phyloP scores from a whole-genome alignment of 2,113 vertebrate species.

The Oostethus manadensis region DNA sequence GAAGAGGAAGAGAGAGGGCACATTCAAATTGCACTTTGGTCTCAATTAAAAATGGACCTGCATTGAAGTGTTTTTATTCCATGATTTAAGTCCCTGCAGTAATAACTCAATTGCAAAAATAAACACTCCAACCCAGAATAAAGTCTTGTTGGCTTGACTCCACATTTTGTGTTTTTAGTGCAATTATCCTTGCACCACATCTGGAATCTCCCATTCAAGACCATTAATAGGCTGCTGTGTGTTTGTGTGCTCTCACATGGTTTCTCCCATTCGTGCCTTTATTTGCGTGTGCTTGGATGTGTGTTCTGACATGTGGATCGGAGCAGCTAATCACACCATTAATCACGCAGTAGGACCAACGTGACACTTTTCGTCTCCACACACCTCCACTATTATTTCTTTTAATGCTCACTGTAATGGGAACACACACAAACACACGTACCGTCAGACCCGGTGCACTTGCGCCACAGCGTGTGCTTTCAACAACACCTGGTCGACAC shows the following conservation, averaged over 20 bases:
- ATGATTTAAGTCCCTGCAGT: constrained; percentile 64
- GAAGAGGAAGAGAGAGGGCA: constrained; percentile 70
- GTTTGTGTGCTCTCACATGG: constrained; percentile 22
- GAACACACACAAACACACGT: constrained; percentile 20
- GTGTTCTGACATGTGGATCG: constrained; percentile 50
- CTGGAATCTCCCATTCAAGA: constrained; percentile 62
- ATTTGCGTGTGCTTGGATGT: constrained; percentile 31
- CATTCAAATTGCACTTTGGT: constrained; percentile 68
- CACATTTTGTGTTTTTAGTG: constrained; percentile 62
- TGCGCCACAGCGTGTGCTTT: constrained; percentile 32
- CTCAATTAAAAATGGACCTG: constrained; percentile 57
- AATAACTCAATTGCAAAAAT: constrained; percentile 67
- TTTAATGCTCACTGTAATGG: constrained; percentile 52
- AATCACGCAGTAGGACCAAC: constrained; percentile 52
- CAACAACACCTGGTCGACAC: constrained; percentile 9
- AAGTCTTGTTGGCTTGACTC: constrained; percentile 49
- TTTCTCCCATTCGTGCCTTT: constrained; percentile 29
- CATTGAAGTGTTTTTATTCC: constrained; percentile 59
- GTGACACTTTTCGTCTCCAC: constrained; percentile 59
- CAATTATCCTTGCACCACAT: constrained; percentile 67
- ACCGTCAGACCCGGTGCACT: constrained; percentile 18
- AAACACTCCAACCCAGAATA: constrained; percentile 59
- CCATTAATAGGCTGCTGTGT: constrained; percentile 63
- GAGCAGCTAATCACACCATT: constrained; percentile 64
- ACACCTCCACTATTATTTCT: constrained; percentile 67